Conservation (phyloP, 2,888 invertebrate genomes). For the Ennomos erosarius region DNA sequence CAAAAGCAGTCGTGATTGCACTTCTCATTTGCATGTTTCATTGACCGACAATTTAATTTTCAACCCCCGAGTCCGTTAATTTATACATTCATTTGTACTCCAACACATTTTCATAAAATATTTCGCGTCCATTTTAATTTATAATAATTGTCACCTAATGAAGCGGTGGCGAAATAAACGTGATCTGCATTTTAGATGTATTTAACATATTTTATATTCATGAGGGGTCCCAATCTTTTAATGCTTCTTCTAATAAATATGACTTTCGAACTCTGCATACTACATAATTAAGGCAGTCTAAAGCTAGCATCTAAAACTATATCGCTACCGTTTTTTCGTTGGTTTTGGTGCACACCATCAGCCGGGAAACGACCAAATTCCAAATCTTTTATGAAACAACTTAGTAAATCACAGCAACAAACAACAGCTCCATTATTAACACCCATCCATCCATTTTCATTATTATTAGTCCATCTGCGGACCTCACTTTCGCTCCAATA, state of each 20-base stretch:
- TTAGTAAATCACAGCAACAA: neutral
- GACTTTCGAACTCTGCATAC: too few relatives aligned
- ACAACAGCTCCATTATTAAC: neutral
- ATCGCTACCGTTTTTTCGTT: too few relatives aligned
- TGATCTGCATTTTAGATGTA: conserved; percentile 4
- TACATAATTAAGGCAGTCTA: too few relatives aligned
- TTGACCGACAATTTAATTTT: conserved; percentile 78
- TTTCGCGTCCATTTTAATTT: conserved; percentile 50
- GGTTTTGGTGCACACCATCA: too few relatives aligned
- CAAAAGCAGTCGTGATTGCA: conserved; percentile 76
- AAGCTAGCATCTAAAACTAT: too few relatives aligned
- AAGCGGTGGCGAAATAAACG: conserved; percentile 32
- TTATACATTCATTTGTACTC: conserved; percentile 58
- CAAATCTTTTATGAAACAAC: neutral
- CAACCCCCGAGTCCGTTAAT: conserved; percentile 59
- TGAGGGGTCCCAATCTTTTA: too few relatives aligned
- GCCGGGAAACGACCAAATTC: too few relatives aligned
- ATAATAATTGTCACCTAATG: conserved; percentile 53
- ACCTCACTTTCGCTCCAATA: conserved; percentile 10
- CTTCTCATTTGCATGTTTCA: conserved; percentile 77
- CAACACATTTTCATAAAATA: conserved; percentile 45
- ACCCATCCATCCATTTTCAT: conserved; percentile 14
- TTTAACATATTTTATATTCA: neutral
- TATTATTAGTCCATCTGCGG: conserved; percentile 14
- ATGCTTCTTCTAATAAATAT: too few relatives aligned